phyloP scores from a whole-genome alignment of 2,888 invertebrate species.

The Rhagophthalmus giganteus region DNA sequence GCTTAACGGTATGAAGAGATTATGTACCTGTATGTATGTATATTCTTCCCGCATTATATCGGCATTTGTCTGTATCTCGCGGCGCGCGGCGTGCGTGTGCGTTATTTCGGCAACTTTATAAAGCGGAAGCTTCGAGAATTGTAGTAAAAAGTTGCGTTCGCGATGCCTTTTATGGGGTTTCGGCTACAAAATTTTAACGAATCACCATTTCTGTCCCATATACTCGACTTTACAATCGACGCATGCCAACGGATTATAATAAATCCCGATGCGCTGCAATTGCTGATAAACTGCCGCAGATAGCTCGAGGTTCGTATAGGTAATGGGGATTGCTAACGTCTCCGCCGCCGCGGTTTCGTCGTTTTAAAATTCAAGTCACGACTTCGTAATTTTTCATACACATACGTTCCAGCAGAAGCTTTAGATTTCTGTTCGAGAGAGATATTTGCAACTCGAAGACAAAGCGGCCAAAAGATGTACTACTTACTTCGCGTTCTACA shows the following conservation, averaged over 20 bases:
- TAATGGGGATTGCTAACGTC: slow-evolving; percentile 9
- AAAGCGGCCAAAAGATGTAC: not conserved
- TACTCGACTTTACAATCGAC: too few species aligned
- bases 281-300: slow-evolving; percentile 10
- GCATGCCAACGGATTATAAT: too few species aligned
- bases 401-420: slow-evolving; percentile 14
- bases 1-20: slow-evolving; percentile 42
- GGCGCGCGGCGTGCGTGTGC: too few species aligned
- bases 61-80: too few species aligned
- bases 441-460: slow-evolving; percentile 13
- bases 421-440: slow-evolving; percentile 13
- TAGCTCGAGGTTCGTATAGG: slow-evolving; percentile 9
- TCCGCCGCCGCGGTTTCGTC: slow-evolving; percentile 15
- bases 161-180: too few species aligned
- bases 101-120: too few species aligned
- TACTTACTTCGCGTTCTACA: too few species aligned
- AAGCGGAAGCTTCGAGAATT: too few species aligned
- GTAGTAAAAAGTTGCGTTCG: too few species aligned
- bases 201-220: too few species aligned
- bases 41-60: slow-evolving; percentile 17
- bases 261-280: too few species aligned
- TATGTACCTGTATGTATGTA: slow-evolving; percentile 33
- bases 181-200: too few species aligned
- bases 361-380: slow-evolving; percentile 22
- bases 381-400: slow-evolving; percentile 19